Conservation (phyloP, 2,797 vertebrate species). For the Chlorospingus semifuscus region DNA sequence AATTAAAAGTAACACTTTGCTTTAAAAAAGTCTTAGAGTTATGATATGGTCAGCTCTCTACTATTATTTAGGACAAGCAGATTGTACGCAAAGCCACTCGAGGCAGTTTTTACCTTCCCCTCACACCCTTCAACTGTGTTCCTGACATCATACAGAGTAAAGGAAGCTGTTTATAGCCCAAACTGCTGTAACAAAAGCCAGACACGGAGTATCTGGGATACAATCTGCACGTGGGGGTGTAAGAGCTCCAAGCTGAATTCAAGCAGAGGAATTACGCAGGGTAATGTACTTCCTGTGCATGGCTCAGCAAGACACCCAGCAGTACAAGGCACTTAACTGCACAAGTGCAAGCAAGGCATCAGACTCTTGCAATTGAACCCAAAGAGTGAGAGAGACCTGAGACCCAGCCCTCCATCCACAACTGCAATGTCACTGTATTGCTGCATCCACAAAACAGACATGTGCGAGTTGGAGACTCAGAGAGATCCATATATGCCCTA, state of each 20-base stretch:
- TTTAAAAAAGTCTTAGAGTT: background rate
- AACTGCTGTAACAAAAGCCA: background rate
- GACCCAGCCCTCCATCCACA: fast-evolving
- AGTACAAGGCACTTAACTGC: background rate
- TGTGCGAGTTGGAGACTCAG: background rate
- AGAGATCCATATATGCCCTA: background rate
- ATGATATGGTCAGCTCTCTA: background rate
- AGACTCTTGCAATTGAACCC: background rate
- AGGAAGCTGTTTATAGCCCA: constrained; percentile 43
- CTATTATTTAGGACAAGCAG: constrained; percentile 10
- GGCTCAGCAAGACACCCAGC: background rate
- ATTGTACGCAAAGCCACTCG: background rate
- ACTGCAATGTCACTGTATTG: background rate
- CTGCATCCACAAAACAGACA: background rate
- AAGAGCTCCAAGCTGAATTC: constrained; percentile 34
- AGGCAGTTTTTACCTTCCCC: background rate
- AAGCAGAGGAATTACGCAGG: background rate
- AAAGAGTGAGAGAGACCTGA: background rate
- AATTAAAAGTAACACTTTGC: background rate
- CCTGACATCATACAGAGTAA: constrained; percentile 24
- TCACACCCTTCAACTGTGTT: background rate
- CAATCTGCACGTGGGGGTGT: background rate
- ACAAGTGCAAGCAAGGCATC: background rate
- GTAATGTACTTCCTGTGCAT: background rate
- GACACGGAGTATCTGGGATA: constrained; percentile 7